Evolutionary conservation across 2,113 vertebrate genomes (phyloP).

Genomic region (Epinephelus cyanopodus): DNA sequence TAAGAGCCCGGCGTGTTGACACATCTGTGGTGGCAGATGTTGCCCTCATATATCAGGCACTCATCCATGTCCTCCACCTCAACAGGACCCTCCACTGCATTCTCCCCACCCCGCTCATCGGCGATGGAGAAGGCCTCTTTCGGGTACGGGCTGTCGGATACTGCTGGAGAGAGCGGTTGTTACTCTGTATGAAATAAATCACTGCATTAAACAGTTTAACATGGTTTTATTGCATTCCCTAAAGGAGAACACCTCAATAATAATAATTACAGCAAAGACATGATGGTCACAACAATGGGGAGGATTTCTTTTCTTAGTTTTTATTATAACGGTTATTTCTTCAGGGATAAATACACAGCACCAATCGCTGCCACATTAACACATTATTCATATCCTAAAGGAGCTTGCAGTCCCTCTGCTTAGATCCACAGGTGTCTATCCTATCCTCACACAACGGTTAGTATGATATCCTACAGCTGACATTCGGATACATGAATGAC

Average conservation of each 20-base stretch:
- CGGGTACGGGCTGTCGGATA: conserved; percentile 86
- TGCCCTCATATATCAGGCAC: conserved; percentile 87
- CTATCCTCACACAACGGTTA: no score
- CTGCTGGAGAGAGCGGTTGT: conserved; percentile 65
- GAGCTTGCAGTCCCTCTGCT: no score
- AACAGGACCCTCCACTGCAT: conserved; percentile 72
- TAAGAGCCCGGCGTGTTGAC: conserved; percentile 92
- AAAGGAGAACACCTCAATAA: not conserved
- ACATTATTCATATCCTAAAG: not conserved
- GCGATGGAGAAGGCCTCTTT: conserved; percentile 91
- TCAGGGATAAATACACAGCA: conserved; percentile 2
- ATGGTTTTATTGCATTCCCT: not conserved
- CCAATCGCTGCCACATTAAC: not conserved
- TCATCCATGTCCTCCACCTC: conserved; percentile 91
- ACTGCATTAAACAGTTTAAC: not conserved
- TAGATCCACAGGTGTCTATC: no score
- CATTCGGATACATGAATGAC: no score
- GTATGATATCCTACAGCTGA: no score
- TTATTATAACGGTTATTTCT: conserved; percentile 23
- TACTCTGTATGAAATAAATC: not conserved
- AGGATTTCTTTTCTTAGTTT: conserved; percentile 12
- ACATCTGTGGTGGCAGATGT: conserved; percentile 87
- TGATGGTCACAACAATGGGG: not conserved
- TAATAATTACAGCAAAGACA: conserved; percentile 9
- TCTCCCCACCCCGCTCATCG: conserved; percentile 77